These are phyloP conservation scores for Rhodinocichla rosea DNA, from an alignment of 2,113 vertebrate genomes.

Conservation along the genomic window DNA sequence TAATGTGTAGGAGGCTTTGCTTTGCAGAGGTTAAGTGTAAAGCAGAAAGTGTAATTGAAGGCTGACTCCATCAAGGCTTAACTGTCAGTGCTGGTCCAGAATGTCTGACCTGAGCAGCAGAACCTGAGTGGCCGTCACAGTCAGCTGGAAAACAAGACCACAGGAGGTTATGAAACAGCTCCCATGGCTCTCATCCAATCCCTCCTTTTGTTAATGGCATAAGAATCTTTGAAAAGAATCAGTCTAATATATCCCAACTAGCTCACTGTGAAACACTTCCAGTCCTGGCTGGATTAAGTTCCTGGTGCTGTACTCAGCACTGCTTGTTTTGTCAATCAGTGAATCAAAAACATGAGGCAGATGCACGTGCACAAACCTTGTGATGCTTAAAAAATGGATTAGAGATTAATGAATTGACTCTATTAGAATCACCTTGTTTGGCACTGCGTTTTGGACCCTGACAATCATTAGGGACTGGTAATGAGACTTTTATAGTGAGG, in stretches of 20 bases:
- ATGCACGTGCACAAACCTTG: neutral
- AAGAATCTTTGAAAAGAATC: constrained; percentile 14
- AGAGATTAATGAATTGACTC: neutral
- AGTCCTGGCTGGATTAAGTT: neutral
- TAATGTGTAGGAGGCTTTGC: neutral
- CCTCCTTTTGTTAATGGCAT: neutral
- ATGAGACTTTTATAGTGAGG: neutral
- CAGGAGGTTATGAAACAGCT: constrained; percentile 47
- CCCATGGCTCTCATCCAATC: neutral
- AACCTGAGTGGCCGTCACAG: neutral
- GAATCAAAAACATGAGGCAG: neutral
- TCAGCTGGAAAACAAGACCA: constrained; percentile 18
- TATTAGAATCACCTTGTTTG: neutral
- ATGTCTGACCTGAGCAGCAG: neutral
- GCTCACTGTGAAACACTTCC: neutral
- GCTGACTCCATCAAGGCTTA: neutral
- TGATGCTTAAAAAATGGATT: neutral
- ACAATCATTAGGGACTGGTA: neutral
- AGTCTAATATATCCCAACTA: neutral
- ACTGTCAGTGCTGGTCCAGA: neutral
- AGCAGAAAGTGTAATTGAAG: neutral
- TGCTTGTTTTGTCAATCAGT: neutral
- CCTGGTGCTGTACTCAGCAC: neutral
- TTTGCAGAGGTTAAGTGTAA: neutral
- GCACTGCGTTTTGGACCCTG: neutral